phyloP scores from a whole-genome alignment of 2,113 vertebrate species.

The Phylloscopus trochilus region DNA sequence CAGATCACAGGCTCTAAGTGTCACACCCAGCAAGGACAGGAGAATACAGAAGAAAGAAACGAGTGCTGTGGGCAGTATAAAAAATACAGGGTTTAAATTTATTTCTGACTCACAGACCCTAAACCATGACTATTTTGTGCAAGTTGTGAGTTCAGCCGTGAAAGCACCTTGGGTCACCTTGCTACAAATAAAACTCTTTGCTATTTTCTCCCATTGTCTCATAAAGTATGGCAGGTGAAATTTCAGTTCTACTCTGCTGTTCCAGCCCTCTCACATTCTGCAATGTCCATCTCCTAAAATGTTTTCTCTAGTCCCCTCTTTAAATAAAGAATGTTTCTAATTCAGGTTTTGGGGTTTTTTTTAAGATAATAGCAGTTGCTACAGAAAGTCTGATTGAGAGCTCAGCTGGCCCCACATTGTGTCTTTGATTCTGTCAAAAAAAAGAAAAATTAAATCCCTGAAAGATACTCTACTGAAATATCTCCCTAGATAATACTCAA shows the following conservation, averaged over 20 bases:
- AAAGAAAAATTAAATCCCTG: not conserved
- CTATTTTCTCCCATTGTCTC: constrained; percentile 23
- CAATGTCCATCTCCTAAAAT: not conserved
- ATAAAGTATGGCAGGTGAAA: not conserved
- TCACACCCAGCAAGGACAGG: not conserved
- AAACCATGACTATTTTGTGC: constrained; percentile 15
- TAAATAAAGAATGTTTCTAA: not conserved
- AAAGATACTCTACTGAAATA: not conserved
- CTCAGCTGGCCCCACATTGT: not conserved
- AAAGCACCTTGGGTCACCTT: constrained; percentile 43
- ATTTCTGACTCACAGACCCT: constrained; percentile 2
- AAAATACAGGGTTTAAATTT: constrained; percentile 24
- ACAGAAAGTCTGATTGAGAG: not conserved
- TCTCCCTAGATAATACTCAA: not conserved
- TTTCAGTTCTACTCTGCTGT: not conserved
- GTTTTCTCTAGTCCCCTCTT: not conserved
- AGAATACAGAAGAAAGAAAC: not conserved
- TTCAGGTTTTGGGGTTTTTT: not conserved
- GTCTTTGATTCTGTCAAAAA: not conserved
- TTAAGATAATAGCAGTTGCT: not conserved
- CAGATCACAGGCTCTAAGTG: constrained; percentile 1
- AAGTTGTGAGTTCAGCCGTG: constrained; percentile 31
- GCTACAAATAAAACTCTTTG: constrained; percentile 8
- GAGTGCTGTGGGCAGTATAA: not conserved
- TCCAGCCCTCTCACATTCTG: not conserved